A percentile compares a stretch with the other conserved stretches of the same genome.
These are phyloP conservation scores for Natrix natrix DNA, from an alignment of 2,797 vertebrate genomes.

Conservation along the genomic window DNA sequence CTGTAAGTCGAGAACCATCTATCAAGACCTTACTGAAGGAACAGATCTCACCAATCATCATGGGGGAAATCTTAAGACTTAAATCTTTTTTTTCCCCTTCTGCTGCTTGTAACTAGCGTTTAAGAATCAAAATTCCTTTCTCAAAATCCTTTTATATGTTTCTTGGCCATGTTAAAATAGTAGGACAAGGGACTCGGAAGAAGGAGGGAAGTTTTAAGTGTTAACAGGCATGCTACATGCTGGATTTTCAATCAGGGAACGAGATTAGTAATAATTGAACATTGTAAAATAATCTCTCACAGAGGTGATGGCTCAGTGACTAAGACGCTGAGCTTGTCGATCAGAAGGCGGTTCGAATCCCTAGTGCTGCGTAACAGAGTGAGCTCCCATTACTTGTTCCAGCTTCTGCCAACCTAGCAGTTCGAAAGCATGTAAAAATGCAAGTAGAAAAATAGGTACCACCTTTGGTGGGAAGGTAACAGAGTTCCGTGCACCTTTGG, in stretches of 20 bases:
- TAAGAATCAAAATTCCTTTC: background rate
- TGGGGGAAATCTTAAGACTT: background rate
- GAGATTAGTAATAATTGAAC: background rate
- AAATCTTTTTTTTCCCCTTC: background rate
- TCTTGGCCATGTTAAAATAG: background rate
- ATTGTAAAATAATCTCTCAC: constrained; percentile 2
- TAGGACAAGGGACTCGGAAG: background rate
- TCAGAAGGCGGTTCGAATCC: too few relatives aligned
- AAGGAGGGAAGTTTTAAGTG: background rate
- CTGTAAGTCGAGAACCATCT: background rate
- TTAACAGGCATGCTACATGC: background rate
- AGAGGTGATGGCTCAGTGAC: too few relatives aligned
- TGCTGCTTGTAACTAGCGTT: too few relatives aligned
- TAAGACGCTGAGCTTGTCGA: too few relatives aligned
- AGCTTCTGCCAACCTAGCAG: too few relatives aligned
- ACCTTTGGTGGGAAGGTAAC: too few relatives aligned
- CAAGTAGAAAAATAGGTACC: too few relatives aligned
- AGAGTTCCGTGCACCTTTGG: too few relatives aligned
- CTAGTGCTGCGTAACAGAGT: too few relatives aligned
- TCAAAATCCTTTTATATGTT: background rate
- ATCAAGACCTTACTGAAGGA: background rate
- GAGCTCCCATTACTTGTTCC: too few relatives aligned
- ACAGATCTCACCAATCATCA: background rate
- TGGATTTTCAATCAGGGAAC: background rate
- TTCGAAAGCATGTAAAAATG: too few relatives aligned